Percentiles rank a stretch among this genome's conserved stretches.
Evolutionary conservation across 2,888 invertebrate genomes (phyloP).

Genomic region (Calameuta idolon): DNA sequence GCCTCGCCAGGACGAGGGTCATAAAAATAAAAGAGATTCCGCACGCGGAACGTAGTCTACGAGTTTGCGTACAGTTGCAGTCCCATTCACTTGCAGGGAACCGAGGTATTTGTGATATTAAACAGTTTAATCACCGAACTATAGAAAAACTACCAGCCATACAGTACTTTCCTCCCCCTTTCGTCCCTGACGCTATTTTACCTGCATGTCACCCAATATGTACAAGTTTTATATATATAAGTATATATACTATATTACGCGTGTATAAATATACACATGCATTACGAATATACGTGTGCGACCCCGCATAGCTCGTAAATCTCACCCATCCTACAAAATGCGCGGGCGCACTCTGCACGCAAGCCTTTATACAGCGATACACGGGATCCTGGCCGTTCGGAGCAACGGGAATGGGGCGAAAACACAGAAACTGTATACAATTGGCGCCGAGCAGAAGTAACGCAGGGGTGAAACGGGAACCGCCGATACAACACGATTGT

Average conservation of each 20-base stretch:
- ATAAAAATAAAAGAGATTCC: background rate
- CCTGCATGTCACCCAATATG: background rate
- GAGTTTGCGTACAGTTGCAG: background rate
- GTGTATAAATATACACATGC: background rate
- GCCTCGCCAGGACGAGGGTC: background rate
- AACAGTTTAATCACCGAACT: slow-evolving; percentile 57
- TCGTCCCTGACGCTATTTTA: background rate
- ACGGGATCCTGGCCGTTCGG: background rate
- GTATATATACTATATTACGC: background rate
- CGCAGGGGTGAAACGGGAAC: slow-evolving; percentile 10
- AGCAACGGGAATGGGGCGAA: slow-evolving; percentile 3
- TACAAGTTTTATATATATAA: background rate
- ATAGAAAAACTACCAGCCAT: slow-evolving; percentile 43
- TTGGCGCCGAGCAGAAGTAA: slow-evolving; percentile 12
- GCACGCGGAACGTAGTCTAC: background rate
- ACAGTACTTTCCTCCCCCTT: background rate
- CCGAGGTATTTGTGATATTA: slow-evolving; percentile 51
- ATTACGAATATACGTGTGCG: background rate
- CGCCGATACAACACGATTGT: slow-evolving; percentile 22
- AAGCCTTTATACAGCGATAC: slow-evolving; percentile 24
- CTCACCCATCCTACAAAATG: slow-evolving; percentile 14
- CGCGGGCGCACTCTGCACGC: slow-evolving; percentile 12
- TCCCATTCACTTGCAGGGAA: background rate
- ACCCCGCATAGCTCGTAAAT: slow-evolving; percentile 32
- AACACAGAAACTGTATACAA: slow-evolving; percentile 2